These are phyloP conservation scores for Drosophila leonis DNA, from an alignment of 2,888 invertebrate genomes.

Conservation along the genomic window DNA sequence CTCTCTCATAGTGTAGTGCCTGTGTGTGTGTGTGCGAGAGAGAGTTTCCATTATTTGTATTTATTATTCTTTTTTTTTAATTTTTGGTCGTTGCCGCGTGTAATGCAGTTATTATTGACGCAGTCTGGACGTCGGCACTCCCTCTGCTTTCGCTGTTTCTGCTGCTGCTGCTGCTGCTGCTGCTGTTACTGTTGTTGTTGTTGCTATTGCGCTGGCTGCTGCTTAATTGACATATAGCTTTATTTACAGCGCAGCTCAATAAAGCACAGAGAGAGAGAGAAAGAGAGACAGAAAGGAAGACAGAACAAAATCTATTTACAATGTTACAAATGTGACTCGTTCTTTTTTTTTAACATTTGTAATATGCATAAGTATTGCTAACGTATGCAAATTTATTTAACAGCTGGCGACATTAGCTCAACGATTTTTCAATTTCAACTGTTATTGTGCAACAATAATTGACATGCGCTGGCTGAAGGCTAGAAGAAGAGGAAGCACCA, in stretches of 20 bases:
- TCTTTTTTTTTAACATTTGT: constrained; percentile 6
- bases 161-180: constrained; percentile 4
- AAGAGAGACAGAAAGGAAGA: background rate
- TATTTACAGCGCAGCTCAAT: constrained; percentile 23
- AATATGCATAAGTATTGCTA: constrained; percentile 17
- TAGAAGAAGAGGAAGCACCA: constrained; percentile 3
- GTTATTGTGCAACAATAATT: constrained; percentile 22
- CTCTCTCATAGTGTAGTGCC: background rate
- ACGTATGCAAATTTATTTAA: constrained; percentile 44
- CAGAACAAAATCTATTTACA: constrained; percentile 1
- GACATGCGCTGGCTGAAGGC: constrained; percentile 3
- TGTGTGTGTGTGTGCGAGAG: background rate
- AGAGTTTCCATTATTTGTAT: constrained; percentile 13
- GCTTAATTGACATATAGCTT: constrained; percentile 44
- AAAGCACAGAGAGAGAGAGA: background rate
- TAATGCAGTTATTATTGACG: constrained; percentile 82
- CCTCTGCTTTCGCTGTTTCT: constrained; percentile 21
- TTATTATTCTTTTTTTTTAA: constrained; percentile 6
- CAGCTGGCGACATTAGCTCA: constrained; percentile 35
- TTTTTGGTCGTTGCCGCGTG: constrained; percentile 50
- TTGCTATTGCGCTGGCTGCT: constrained; percentile 27
- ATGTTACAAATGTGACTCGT: constrained; percentile 18
- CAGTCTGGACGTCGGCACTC: constrained; percentile 64
- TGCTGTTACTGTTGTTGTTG: constrained; percentile 4
- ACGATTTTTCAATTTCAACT: constrained; percentile 37